phyloP scores from a whole-genome alignment of 1,140 invertebrate species.

The Cotesia chilonis region DNA sequence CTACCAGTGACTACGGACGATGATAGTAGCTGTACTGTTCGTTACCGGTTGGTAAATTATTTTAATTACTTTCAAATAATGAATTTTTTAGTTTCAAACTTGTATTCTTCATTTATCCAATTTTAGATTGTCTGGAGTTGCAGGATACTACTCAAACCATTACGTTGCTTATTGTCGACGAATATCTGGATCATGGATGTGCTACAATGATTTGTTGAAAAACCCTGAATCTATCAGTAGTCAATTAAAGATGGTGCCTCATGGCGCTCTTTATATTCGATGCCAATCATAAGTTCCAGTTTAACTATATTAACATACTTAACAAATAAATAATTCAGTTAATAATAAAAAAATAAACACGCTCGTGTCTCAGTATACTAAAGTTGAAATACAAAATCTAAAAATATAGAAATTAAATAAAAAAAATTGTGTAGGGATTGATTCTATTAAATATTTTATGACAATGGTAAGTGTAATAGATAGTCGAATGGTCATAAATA shows the following conservation, averaged over 20 bases:
- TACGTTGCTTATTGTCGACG: not conserved
- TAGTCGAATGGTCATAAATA: conserved; percentile 38
- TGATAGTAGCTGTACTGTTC: not conserved
- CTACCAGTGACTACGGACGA: not conserved
- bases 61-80: not conserved
- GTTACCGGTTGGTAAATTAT: conserved; percentile 10
- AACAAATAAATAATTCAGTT: conserved; percentile 25
- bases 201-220: not conserved
- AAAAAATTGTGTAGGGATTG: not conserved
- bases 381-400: not conserved
- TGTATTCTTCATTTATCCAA: not conserved
- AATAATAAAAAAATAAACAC: conserved; percentile 11
- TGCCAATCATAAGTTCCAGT: conserved; percentile 12
- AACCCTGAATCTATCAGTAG: not conserved
- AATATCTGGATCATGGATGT: conserved; percentile 4
- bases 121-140: conserved; percentile 7
- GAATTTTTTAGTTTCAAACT: not conserved
- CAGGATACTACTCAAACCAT: not conserved
- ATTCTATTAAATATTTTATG: conserved; percentile 2
- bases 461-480: conserved; percentile 39
- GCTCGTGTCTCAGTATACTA: conserved; percentile 30
- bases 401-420: conserved; percentile 1
- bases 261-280: not conserved
- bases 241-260: not conserved
- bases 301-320: conserved; percentile 35